phyloP scores from a whole-genome alignment of 2,797 vertebrate genomes.

The Lagodon rhomboides region DNA sequence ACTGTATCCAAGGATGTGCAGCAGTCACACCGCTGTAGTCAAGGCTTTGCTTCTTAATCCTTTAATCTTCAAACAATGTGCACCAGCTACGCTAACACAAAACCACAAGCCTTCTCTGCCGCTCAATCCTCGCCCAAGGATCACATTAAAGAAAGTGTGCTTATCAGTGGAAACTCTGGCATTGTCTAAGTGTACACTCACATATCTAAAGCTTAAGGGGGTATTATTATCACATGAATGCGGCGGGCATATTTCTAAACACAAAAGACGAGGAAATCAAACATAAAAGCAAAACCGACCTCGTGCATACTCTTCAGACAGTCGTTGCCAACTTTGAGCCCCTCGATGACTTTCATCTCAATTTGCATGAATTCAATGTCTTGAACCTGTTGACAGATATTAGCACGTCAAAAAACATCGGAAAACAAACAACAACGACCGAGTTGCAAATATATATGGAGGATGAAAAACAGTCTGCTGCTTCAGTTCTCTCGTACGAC shows the following conservation, averaged over 20 bases:
- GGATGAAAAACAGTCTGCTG: background rate
- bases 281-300: constrained; percentile 65
- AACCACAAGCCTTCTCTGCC: constrained; percentile 36
- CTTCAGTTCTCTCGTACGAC: background rate
- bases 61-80: constrained; percentile 82
- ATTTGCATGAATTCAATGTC: constrained; percentile 96
- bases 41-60: constrained; percentile 78
- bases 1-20: constrained; percentile 60
- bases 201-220: constrained; percentile 20
- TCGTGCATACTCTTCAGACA: constrained; percentile 92
- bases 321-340: constrained; percentile 94
- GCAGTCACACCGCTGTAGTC: constrained; percentile 62
- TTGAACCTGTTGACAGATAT: constrained; percentile 80
- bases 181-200: constrained; percentile 4
- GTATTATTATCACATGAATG: constrained; percentile 3
- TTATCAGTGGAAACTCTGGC: constrained; percentile 50
- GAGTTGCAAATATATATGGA: background rate
- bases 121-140: constrained; percentile 41
- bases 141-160: constrained; percentile 43
- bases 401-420: background rate
- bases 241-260: constrained; percentile 10
- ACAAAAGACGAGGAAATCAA: background rate
- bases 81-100: constrained; percentile 66
- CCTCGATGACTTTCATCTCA: constrained; percentile 95
- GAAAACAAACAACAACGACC: constrained; percentile 10